Evolutionary conservation across 2,113 vertebrate species (phyloP).

Genomic region (Rhinolophus ferrumequinum): DNA sequence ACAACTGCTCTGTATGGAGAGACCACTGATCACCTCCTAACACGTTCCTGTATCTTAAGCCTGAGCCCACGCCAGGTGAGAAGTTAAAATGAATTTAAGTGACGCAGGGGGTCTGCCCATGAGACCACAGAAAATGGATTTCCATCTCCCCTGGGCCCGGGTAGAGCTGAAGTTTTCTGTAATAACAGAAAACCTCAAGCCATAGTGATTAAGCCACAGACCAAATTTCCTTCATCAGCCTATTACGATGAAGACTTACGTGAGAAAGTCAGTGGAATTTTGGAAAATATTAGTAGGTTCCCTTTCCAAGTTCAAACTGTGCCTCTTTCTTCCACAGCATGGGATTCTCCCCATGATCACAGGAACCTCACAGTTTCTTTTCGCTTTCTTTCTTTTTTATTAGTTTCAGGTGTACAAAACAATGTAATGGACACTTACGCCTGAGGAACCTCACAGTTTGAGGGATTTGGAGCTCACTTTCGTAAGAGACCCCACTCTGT

Average conservation of each 20-base stretch:
- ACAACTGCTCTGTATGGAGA: not conserved
- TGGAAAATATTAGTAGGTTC: not conserved
- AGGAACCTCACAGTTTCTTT: not conserved
- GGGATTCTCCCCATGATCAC: fast-evolving
- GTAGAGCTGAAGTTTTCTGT: no score
- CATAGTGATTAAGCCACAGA: no score
- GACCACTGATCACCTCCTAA: not conserved
- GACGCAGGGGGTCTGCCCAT: no score
- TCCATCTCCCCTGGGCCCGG: not conserved
- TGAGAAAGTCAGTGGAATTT: not conserved
- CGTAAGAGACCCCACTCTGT: no score
- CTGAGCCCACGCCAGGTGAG: no score
- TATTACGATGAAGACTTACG: not conserved
- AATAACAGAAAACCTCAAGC: no score
- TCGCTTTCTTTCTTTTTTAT: no score
- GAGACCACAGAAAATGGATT: not conserved
- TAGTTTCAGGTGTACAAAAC: no score
- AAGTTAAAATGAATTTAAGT: not conserved
- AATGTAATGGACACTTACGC: no score
- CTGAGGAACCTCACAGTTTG: not conserved
- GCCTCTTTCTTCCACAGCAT: not conserved
- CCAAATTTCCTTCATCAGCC: not conserved
- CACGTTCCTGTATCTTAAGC: no score
- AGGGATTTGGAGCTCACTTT: not conserved
- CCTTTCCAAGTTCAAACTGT: not conserved